These are phyloP conservation scores for Psittacula derbiana DNA, from an alignment of 2,797 vertebrate species.

Conservation along the genomic window DNA sequence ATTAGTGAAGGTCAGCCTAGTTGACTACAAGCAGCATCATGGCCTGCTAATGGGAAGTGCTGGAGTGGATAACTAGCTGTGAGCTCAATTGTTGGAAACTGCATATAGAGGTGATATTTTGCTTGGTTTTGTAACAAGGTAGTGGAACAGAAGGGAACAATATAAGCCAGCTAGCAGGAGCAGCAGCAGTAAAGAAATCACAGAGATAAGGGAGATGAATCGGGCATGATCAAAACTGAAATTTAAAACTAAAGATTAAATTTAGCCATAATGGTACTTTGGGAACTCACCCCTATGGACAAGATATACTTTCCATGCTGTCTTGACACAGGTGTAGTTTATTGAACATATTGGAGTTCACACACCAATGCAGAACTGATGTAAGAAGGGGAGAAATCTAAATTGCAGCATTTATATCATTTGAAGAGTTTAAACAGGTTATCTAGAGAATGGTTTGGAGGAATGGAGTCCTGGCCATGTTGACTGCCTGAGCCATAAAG, in stretches of 20 bases:
- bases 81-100: constrained; percentile 19
- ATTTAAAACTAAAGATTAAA: background rate
- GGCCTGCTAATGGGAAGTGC: constrained; percentile 34
- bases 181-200: background rate
- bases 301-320: background rate
- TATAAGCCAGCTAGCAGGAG: background rate
- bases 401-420: background rate
- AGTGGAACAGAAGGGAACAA: background rate
- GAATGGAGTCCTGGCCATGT: background rate
- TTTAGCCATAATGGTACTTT: background rate
- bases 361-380: background rate
- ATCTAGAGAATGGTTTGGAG: background rate
- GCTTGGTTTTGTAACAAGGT: background rate
- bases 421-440: background rate
- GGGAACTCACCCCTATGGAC: background rate
- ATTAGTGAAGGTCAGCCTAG: constrained; percentile 24
- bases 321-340: background rate
- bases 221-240: background rate
- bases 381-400: background rate
- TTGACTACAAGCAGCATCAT: constrained; percentile 9
- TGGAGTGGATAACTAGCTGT: background rate
- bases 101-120: background rate
- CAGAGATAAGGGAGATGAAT: background rate
- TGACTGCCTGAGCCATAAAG: background rate
- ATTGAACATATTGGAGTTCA: background rate